Conservation (phyloP, 2,113 vertebrate species). For the Dicrurus megarhynchus region DNA sequence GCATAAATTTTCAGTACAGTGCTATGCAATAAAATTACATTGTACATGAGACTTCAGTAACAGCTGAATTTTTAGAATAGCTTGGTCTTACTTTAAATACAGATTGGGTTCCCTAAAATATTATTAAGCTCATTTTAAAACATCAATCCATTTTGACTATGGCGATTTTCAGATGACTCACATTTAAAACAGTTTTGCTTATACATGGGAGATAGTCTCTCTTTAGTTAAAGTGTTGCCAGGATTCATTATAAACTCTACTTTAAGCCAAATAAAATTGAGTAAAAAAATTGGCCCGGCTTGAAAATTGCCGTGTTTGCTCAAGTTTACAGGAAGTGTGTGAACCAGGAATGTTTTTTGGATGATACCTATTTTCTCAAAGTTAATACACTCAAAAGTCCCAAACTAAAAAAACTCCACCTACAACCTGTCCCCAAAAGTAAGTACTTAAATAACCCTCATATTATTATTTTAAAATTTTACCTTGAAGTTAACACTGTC, state of each 20-base stretch:
- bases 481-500: not conserved
- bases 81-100: not conserved
- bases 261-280: constrained; percentile 39
- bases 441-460: not conserved
- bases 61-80: not conserved
- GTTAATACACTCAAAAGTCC: not conserved
- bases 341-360: not conserved
- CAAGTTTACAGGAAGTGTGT: constrained; percentile 45
- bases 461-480: not conserved
- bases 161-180: constrained; percentile 36
- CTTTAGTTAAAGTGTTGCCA: not conserved
- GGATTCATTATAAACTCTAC: constrained; percentile 2
- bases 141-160: not conserved
- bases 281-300: not conserved
- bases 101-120: not conserved
- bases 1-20: not conserved
- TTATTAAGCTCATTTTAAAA: constrained; percentile 9
- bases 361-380: not conserved
- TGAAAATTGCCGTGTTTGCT: not conserved
- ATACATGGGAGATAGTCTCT: not conserved
- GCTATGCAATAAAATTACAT: not conserved
- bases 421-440: not conserved
- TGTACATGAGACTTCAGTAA: not conserved
- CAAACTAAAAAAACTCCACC: not conserved
- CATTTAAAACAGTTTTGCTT: constrained; percentile 25